These are phyloP conservation scores for Copsychus sechellarum DNA, from an alignment of 2,113 vertebrate genomes.

Conservation along the genomic window DNA sequence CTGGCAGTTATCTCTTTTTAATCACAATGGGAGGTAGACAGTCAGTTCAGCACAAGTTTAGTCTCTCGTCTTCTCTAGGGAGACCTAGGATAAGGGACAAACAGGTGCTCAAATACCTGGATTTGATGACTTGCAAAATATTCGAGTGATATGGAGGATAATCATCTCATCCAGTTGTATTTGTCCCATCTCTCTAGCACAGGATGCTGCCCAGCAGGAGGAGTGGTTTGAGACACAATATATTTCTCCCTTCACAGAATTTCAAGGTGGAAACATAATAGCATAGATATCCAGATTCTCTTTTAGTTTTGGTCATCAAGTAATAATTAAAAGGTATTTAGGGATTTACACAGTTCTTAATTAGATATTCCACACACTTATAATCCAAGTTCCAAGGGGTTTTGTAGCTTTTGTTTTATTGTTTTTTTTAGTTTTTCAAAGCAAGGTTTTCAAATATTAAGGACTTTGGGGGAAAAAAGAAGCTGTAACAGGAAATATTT, in stretches of 20 bases:
- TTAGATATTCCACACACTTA: background rate
- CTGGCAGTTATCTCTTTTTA: background rate
- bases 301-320: background rate
- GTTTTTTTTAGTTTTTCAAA: background rate
- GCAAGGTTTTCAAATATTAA: background rate
- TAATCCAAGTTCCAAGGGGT: background rate
- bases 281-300: background rate
- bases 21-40: background rate
- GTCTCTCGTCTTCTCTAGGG: background rate
- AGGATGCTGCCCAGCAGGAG: background rate
- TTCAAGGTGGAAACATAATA: background rate
- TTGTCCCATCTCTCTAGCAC: background rate
- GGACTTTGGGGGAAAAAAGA: background rate
- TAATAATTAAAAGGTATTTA: background rate
- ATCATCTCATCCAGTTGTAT: background rate
- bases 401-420: background rate
- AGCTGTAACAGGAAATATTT: background rate
- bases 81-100: background rate
- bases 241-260: background rate
- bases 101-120: background rate
- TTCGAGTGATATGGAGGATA: background rate
- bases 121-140: background rate
- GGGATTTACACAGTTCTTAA: background rate
- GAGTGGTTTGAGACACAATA: background rate
- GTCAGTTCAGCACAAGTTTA: background rate